Conservation (phyloP, 2,797 vertebrate species). For the Gymnoscopelus braueri region DNA sequence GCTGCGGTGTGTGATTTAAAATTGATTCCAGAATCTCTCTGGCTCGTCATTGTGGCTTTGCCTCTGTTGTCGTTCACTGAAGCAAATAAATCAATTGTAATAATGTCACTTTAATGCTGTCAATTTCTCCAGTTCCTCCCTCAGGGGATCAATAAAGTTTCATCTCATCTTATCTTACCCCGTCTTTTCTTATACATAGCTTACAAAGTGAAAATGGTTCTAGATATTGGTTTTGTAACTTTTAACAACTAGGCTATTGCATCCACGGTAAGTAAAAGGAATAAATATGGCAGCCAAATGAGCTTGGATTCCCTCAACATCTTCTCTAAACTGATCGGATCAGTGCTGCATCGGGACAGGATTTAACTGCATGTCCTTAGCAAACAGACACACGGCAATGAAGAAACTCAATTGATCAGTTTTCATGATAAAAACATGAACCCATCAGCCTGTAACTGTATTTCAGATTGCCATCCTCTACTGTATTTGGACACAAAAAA, state of each 20-base stretch:
- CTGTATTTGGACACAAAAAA: conserved; percentile 40
- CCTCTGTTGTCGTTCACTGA: conserved; percentile 28
- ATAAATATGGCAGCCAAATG: conserved; percentile 54
- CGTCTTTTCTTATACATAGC: too few relatives aligned
- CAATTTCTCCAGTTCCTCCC: background rate
- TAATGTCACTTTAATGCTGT: conserved; percentile 21
- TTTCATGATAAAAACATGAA: conserved; percentile 44
- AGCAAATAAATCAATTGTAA: conserved; percentile 9
- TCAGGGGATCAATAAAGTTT: too few relatives aligned
- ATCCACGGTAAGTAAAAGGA: conserved; percentile 35
- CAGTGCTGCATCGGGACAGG: conserved; percentile 18
- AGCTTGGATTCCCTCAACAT: conserved; percentile 66
- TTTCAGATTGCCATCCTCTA: conserved; percentile 15
- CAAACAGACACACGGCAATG: conserved; percentile 46
- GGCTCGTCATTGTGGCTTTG: conserved; percentile 13
- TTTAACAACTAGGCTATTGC: conserved; percentile 26
- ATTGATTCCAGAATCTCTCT: conserved; percentile 37
- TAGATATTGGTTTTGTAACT: conserved; percentile 35
- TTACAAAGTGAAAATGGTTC: too few relatives aligned
- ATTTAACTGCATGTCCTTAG: conserved; percentile 58
- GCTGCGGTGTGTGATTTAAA: conserved; percentile 34
- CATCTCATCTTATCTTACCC: too few relatives aligned
- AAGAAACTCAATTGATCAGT: conserved; percentile 43
- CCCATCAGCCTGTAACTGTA: conserved; percentile 32
- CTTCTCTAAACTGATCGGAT: conserved; percentile 65